Conservation (phyloP, 2,113 vertebrate genomes). For the Pica pica region DNA sequence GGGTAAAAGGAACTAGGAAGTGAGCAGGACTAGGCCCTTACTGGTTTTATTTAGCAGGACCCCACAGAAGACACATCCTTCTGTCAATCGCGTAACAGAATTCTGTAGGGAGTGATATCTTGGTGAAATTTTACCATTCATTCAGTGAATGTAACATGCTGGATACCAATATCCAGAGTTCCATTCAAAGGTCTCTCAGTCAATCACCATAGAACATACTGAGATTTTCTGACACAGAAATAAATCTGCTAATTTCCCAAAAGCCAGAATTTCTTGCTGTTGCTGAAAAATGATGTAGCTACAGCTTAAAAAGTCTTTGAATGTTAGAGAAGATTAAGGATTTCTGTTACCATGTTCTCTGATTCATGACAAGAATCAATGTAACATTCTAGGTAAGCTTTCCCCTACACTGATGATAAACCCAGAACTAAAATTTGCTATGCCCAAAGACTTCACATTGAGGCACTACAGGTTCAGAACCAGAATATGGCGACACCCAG, state of each 20-base stretch:
- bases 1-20: not conserved
- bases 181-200: not conserved
- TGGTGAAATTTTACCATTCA: not conserved
- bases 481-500: not conserved
- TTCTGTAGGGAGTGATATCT: not conserved
- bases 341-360: not conserved
- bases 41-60: not conserved
- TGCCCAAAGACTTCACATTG: not conserved
- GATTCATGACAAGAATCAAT: not conserved
- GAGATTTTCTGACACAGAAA: not conserved
- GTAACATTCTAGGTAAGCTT: not conserved
- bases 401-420: not conserved
- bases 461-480: not conserved
- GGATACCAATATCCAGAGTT: not conserved
- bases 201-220: not conserved
- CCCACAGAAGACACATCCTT: not conserved
- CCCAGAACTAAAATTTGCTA: not conserved
- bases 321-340: not conserved
- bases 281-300: not conserved
- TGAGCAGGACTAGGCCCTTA: not conserved
- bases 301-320: not conserved
- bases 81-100: not conserved
- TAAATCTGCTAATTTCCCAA: not conserved
- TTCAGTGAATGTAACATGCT: not conserved
- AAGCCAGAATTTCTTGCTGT: not conserved